These are phyloP conservation scores for Lerista edwardsae DNA, from an alignment of 2,797 vertebrate species.

Conservation along the genomic window DNA sequence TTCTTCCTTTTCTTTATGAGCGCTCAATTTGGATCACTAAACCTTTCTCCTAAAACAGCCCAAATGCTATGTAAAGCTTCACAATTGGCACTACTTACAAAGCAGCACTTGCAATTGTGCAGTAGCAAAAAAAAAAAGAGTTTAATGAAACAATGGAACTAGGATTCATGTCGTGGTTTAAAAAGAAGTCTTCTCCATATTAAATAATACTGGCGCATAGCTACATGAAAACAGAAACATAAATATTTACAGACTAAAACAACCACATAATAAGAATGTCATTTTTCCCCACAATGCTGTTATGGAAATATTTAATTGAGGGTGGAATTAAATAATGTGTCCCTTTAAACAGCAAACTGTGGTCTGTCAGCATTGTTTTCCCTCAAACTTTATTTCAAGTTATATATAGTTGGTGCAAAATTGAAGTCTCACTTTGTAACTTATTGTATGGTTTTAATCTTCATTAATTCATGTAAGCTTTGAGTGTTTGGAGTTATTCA, in stretches of 20 bases:
- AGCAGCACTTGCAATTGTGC: neutral
- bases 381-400: conserved; percentile 40
- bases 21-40: neutral
- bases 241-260: conserved; percentile 18
- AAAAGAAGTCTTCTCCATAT: neutral
- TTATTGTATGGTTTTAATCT: conserved; percentile 62
- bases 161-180: neutral
- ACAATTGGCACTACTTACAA: neutral
- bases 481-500: conserved; percentile 69
- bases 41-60: neutral
- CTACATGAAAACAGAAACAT: neutral
- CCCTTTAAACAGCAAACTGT: conserved; percentile 5
- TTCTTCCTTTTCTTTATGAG: neutral
- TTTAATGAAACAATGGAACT: neutral
- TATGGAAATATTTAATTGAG: neutral
- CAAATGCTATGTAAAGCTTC: neutral
- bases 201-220: conserved; percentile 12
- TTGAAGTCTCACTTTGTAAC: conserved; percentile 50
- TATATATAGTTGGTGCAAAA: conserved; percentile 42
- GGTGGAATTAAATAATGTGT: neutral
- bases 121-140: neutral
- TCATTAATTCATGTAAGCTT: conserved; percentile 61
- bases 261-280: accelerated
- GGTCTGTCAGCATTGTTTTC: conserved; percentile 6
- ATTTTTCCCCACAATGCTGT: neutral